Conservation (phyloP, 2,797 vertebrate genomes). For the Amblyopsis hoosieri region DNA sequence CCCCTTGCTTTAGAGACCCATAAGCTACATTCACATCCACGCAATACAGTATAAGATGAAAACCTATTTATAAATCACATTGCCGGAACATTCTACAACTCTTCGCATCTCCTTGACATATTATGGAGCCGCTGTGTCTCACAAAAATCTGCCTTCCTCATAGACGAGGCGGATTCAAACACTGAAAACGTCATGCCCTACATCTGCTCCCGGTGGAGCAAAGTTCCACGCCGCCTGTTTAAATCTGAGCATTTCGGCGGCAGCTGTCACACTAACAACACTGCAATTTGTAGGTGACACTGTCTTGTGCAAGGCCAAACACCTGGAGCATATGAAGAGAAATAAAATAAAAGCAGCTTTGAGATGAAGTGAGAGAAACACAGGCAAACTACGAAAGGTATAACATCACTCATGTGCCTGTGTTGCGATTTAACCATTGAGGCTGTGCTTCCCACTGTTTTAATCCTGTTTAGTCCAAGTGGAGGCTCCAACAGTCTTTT, state of each 20-base stretch:
- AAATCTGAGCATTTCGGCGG: neutral
- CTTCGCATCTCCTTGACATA: constrained; percentile 44
- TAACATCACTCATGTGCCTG: neutral
- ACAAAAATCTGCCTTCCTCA: constrained; percentile 21
- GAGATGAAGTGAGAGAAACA: neutral
- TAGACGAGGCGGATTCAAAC: neutral
- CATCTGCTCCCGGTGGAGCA: constrained; percentile 23
- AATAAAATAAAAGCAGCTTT: neutral
- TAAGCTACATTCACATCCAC: constrained; percentile 26
- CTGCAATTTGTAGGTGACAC: neutral
- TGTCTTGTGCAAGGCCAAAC: neutral
- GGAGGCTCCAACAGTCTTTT: neutral
- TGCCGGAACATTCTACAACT: constrained; percentile 21
- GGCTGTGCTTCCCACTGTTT: neutral
- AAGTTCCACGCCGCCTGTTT: constrained; percentile 27
- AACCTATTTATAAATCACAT: constrained; percentile 11
- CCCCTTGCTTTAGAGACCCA: constrained; percentile 1
- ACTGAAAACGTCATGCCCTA: neutral
- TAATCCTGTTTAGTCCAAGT: neutral
- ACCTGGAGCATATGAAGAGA: no score
- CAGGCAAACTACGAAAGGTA: neutral
- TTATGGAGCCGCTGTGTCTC: constrained; percentile 36
- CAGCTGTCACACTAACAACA: neutral
- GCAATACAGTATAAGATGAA: constrained; percentile 9
- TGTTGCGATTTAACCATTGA: no score